Conservation (phyloP, 2,888 invertebrate species). For the Hyposoter dolosus region DNA sequence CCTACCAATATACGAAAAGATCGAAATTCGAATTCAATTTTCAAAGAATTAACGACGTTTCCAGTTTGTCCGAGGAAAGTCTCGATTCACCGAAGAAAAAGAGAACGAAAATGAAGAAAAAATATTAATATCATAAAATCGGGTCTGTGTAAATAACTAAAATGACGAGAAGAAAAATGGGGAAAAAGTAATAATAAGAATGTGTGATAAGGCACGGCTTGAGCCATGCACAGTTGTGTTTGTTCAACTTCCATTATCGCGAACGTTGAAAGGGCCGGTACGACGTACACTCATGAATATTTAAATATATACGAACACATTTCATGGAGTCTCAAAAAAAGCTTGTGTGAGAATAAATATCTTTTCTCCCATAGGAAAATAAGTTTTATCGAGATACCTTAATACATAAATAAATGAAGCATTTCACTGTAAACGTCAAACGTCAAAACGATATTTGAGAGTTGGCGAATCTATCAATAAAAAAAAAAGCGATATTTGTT, state of each 20-base stretch:
- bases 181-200: constrained; percentile 67
- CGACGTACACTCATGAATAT: not conserved
- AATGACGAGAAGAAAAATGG: constrained; percentile 61
- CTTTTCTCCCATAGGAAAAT: not conserved
- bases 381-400: constrained; percentile 18
- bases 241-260: constrained; percentile 77
- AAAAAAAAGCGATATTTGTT: not conserved
- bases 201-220: constrained; percentile 83
- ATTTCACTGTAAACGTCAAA: not conserved
- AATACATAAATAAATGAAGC: not conserved
- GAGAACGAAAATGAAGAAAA: constrained; percentile 26
- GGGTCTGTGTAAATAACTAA: constrained; percentile 77
- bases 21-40: constrained; percentile 24
- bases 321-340: constrained; percentile 6
- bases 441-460: not conserved
- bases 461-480: not conserved
- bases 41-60: not conserved
- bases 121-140: constrained; percentile 68
- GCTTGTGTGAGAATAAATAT: not conserved
- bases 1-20: constrained; percentile 2
- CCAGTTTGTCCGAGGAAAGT: not conserved
- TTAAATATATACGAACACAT: not conserved
- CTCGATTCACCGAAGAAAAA: not conserved
- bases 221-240: constrained; percentile 82
- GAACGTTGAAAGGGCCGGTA: constrained; percentile 68